phyloP scores from a whole-genome alignment of 1,140 invertebrate genomes.

The Lasioglossum baleicum region DNA sequence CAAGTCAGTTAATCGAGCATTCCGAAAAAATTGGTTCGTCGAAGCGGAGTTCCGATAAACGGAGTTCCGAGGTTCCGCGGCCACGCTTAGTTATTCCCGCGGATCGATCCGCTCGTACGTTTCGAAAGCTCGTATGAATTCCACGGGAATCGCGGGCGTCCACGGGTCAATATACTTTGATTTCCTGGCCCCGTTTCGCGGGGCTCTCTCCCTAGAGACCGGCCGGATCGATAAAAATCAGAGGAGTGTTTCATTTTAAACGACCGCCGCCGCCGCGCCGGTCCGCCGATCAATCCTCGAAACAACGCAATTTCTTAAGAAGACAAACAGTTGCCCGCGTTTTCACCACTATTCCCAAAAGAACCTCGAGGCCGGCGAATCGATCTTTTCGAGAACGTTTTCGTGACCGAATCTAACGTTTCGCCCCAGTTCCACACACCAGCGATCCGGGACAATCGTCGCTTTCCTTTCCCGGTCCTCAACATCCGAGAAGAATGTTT shows the following conservation, averaged over 20 bases:
- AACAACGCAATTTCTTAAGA: constrained; percentile 47
- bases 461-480: too few relatives aligned
- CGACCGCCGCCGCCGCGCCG: not conserved
- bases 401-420: not conserved
- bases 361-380: not conserved
- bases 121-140: not conserved
- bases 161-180: constrained; percentile 21
- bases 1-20: not conserved
- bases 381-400: not conserved
- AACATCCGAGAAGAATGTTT: not conserved
- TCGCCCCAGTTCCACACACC: not conserved
- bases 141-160: not conserved
- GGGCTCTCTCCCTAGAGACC: not conserved
- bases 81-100: not conserved
- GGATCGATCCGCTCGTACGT: not conserved
- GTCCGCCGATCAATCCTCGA: constrained; percentile 10
- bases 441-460: too few relatives aligned
- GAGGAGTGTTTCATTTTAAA: constrained; percentile 29
- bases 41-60: not conserved
- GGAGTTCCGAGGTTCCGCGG: not conserved
- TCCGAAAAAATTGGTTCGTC: not conserved
- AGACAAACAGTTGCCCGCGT: constrained; percentile 28
- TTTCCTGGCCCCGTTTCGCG: constrained; percentile 13
- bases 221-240: constrained; percentile 23
- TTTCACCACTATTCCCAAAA: constrained; percentile 35